phyloP scores from a whole-genome alignment of 2,797 vertebrate species.

The Huso huso region DNA sequence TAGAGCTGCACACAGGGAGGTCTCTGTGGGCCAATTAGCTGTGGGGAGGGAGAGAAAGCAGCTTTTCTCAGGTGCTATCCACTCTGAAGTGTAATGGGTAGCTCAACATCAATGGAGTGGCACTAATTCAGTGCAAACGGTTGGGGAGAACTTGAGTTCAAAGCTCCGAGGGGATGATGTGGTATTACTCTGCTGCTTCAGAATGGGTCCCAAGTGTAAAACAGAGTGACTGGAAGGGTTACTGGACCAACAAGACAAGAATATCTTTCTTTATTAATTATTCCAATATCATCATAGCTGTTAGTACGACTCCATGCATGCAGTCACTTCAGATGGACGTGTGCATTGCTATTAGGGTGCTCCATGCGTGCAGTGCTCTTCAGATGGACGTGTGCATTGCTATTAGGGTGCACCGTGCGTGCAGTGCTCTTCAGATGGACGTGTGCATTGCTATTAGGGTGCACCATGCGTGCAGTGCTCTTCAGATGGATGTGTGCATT shows the following conservation, averaged over 20 bases:
- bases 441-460: too few species aligned
- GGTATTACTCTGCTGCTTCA: conserved; percentile 13
- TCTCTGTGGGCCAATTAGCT: conserved; percentile 60
- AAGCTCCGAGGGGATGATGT: conserved; percentile 35
- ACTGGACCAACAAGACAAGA: not conserved
- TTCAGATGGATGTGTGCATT: too few species aligned
- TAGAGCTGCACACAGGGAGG: conserved; percentile 25
- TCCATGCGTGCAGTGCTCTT: too few species aligned
- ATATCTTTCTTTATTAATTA: too few species aligned
- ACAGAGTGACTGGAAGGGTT: not conserved
- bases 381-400: too few species aligned
- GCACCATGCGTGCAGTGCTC: too few species aligned
- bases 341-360: too few species aligned
- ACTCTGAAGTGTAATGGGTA: conserved; percentile 18
- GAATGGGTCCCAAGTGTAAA: not conserved
- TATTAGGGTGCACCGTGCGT: too few species aligned
- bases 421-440: too few species aligned
- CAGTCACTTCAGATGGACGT: too few species aligned
- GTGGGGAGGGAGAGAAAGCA: conserved; percentile 27
- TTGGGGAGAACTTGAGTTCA: conserved; percentile 25
- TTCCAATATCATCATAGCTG: not conserved
- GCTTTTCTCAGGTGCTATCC: conserved; percentile 47
- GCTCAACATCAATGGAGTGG: conserved; percentile 13
- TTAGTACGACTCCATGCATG: not conserved
- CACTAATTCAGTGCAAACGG: conserved; percentile 28